Conservation (phyloP, 2,797 vertebrate species). For the Prunella strophiata region DNA sequence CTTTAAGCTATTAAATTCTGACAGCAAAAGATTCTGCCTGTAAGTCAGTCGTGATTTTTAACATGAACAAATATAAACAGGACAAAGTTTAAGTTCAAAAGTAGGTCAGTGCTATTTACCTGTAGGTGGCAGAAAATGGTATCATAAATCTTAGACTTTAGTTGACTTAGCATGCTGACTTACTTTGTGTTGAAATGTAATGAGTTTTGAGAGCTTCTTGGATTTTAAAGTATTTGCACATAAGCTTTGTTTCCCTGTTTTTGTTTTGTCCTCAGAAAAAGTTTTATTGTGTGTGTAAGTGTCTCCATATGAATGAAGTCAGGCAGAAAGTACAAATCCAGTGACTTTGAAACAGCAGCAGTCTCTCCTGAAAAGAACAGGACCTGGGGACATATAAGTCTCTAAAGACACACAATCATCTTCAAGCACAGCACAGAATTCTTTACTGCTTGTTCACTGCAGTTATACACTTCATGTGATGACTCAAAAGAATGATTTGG, state of each 20-base stretch:
- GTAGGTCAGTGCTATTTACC: neutral
- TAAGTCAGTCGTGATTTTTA: neutral
- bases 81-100: neutral
- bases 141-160: neutral
- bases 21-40: neutral
- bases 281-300: neutral
- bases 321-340: constrained; percentile 31
- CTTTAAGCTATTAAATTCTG: neutral
- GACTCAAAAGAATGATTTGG: neutral
- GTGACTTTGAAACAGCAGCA: constrained; percentile 21
- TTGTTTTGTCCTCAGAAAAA: neutral
- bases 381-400: neutral
- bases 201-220: neutral
- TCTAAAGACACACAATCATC: neutral
- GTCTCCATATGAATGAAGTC: neutral
- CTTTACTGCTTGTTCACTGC: constrained; percentile 18
- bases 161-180: neutral
- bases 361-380: constrained; percentile 5
- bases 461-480: neutral
- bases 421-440: neutral
- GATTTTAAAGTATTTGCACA: neutral
- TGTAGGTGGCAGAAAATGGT: neutral
- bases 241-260: neutral
- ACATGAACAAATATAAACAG: neutral
- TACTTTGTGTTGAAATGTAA: neutral